phyloP scores from a whole-genome alignment of 2,888 invertebrate species.

The Napeogenes sylphis region DNA sequence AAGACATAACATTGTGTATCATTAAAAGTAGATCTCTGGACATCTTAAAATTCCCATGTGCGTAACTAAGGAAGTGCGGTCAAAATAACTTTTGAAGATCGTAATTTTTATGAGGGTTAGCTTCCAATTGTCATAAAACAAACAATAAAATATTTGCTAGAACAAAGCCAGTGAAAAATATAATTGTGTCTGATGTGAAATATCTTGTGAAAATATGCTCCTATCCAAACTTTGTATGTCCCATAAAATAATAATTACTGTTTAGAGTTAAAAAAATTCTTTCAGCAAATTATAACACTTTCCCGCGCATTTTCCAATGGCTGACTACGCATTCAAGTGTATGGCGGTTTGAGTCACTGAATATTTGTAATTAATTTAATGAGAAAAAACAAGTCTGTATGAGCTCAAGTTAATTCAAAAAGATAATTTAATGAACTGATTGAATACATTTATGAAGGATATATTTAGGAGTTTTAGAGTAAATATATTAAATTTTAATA shows the following conservation, averaged over 20 bases:
- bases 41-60: conserved; percentile 2
- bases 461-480: too few relatives aligned
- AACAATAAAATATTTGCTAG: conserved; percentile 10
- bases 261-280: conserved; percentile 12
- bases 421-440: too few relatives aligned
- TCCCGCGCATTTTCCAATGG: conserved; percentile 36
- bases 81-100: conserved; percentile 9
- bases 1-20: neutral
- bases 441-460: too few relatives aligned
- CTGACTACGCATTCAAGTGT: conserved; percentile 30
- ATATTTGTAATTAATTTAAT: conserved; percentile 28
- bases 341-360: conserved; percentile 15
- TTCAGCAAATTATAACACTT: conserved; percentile 27
- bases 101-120: conserved; percentile 12
- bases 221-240: too few relatives aligned
- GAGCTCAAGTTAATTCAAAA: neutral
- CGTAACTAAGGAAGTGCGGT: neutral
- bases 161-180: conserved; percentile 8
- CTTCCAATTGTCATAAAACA: conserved; percentile 16
- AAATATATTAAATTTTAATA: too few relatives aligned
- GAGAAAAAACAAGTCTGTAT: conserved; percentile 4
- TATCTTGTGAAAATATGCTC: neutral
- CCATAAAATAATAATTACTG: neutral
- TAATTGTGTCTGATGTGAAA: neutral
- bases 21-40: neutral